A percentile compares a stretch with the other conserved stretches of the same genome.
phyloP scores from a whole-genome alignment of 2,113 vertebrate genomes.

The Bufo bufo region DNA sequence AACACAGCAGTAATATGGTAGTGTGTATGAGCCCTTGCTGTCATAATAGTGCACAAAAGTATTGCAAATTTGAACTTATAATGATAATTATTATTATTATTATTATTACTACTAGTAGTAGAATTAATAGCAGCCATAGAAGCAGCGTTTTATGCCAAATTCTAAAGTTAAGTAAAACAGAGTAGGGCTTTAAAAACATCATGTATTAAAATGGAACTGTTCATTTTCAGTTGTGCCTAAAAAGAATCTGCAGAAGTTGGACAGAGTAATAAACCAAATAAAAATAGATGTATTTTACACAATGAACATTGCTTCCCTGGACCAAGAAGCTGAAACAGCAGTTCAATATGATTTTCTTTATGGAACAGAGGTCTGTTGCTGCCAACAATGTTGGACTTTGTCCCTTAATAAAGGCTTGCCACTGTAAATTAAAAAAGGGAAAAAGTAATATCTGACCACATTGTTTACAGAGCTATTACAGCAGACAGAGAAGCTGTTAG shows the following conservation, averaged over 20 bases:
- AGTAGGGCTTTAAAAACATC: not conserved
- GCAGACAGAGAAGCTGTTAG: conserved; percentile 8
- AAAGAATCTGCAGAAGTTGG: not conserved
- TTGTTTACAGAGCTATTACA: conserved; percentile 25
- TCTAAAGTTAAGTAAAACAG: too few relatives aligned
- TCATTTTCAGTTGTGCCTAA: too few relatives aligned
- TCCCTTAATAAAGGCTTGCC: conserved; percentile 28
- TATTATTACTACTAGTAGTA: too few relatives aligned
- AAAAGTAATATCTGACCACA: conserved; percentile 38
- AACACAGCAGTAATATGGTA: too few relatives aligned
- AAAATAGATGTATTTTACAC: not conserved
- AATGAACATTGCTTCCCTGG: conserved; percentile 12
- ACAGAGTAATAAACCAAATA: conserved; percentile 6
- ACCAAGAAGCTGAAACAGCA: conserved; percentile 27
- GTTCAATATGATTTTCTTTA: conserved; percentile 8
- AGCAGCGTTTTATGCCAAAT: too few relatives aligned
- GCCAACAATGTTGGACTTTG: conserved; percentile 28
- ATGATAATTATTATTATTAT: too few relatives aligned
- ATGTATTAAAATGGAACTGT: not conserved
- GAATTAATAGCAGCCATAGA: too few relatives aligned
- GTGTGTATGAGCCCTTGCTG: too few relatives aligned
- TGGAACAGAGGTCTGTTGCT: not conserved
- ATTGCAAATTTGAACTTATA: too few relatives aligned
- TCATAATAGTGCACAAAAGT: too few relatives aligned
- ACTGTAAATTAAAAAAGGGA: conserved; percentile 34